Conservation (phyloP, 1,140 invertebrate species). For the Drosophila burlai region DNA sequence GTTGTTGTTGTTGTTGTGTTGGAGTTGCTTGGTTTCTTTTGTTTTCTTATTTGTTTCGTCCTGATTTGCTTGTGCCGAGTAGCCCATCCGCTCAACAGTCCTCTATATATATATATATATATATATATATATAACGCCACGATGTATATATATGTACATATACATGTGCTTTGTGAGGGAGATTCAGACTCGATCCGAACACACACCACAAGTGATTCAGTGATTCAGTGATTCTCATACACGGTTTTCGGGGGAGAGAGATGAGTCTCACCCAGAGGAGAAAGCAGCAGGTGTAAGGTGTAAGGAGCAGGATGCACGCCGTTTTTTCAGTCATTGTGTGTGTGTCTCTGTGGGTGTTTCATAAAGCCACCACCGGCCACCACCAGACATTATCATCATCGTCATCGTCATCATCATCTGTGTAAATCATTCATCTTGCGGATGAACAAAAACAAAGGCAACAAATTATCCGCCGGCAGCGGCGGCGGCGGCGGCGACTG, state of each 20-base stretch:
- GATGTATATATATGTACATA: not conserved
- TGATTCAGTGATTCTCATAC: no score
- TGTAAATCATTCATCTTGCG: not conserved
- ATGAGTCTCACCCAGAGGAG: conserved; percentile 23
- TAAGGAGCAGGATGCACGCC: conserved; percentile 45
- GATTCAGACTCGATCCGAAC: conserved; percentile 26
- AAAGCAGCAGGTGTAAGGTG: conserved; percentile 13
- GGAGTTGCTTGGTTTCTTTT: conserved; percentile 32
- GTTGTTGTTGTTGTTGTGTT: conserved; percentile 56
- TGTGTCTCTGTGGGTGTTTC: not conserved
- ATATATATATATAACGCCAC: conserved; percentile 28
- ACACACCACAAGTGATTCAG: conserved; percentile 40
- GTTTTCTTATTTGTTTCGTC: conserved; percentile 33
- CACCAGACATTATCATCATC: conserved; percentile 15
- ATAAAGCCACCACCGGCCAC: conserved; percentile 32
- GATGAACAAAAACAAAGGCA: conserved; percentile 29
- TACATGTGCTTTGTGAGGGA: not conserved
- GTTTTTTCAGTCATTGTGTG: conserved; percentile 31
- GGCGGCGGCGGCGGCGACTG: not conserved
- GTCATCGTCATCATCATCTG: not conserved
- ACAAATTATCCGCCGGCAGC: conserved; percentile 5
- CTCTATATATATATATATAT: not conserved
- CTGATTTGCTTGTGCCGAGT: conserved; percentile 37
- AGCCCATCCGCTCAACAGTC: conserved; percentile 1
- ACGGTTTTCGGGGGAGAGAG: conserved; percentile 10